These are phyloP conservation scores for Trypoxylus dichotomus DNA, from an alignment of 1,140 invertebrate species.

Conservation along the genomic window DNA sequence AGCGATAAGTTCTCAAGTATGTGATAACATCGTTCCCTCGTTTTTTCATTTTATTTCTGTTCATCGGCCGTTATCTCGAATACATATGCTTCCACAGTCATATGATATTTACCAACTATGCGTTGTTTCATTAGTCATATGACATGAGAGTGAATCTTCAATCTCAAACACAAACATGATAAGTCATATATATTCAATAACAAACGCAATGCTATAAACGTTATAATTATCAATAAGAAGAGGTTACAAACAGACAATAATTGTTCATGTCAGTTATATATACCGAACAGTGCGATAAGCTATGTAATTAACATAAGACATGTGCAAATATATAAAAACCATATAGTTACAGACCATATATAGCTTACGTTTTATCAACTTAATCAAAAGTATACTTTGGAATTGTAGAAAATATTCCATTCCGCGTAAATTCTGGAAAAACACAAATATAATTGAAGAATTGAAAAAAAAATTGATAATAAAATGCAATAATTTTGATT, in stretches of 20 bases:
- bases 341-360: too few species aligned
- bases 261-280: neutral
- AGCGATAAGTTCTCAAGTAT: neutral
- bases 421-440: too few species aligned
- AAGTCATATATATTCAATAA: conserved; percentile 13
- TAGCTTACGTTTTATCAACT: too few species aligned
- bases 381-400: too few species aligned
- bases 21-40: neutral
- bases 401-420: too few species aligned
- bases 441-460: too few species aligned
- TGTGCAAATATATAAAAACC: too few species aligned
- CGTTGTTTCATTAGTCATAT: neutral
- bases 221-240: neutral
- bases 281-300: neutral
- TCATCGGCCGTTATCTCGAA: neutral
- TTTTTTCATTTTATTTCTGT: conserved; percentile 12
- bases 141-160: neutral
- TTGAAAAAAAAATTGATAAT: too few species aligned
- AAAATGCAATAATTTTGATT: too few species aligned
- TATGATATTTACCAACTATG: conserved; percentile 15
- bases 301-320: neutral
- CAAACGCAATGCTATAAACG: neutral
- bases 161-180: conserved; percentile 14
- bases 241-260: neutral
- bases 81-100: conserved; percentile 13